Percentiles rank a stretch among this genome's conserved stretches.
phyloP scores from a whole-genome alignment of 35 echinoderm and acorn worm species.

The Holothuria glaberrima region DNA sequence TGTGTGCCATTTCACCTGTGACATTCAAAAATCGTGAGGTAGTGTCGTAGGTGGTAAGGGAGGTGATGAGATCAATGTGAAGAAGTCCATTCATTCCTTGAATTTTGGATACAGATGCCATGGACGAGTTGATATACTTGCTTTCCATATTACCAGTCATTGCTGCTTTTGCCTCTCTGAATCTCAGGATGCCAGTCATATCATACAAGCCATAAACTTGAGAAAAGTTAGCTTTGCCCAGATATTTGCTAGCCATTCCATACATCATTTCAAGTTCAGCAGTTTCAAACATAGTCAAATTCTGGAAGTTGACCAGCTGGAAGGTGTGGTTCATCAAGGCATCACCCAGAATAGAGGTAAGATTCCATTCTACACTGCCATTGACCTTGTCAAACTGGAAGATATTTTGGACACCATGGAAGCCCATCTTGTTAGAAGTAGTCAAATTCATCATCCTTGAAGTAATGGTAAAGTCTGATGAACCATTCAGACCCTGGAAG shows the following conservation, averaged over 20 bases:
- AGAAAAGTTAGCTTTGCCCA: slow-evolving; percentile 17
- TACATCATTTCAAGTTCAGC: background rate
- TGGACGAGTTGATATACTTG: slow-evolving; percentile 9
- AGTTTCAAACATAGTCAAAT: slow-evolving; percentile 28
- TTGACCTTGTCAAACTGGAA: slow-evolving; percentile 59
- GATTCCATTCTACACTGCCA: slow-evolving; percentile 48
- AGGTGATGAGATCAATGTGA: background rate
- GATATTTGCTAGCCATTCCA: slow-evolving; percentile 1
- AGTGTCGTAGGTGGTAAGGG: background rate
- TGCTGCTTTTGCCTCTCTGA: slow-evolving; percentile 9
- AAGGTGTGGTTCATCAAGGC: slow-evolving; percentile 19
- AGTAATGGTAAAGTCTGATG: slow-evolving; percentile 49
- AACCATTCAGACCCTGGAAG: slow-evolving; percentile 77
- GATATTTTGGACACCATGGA: slow-evolving; percentile 36
- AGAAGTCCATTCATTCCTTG: slow-evolving; percentile 32
- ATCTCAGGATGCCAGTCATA: background rate
- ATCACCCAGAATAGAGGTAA: slow-evolving; percentile 46
- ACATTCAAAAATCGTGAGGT: slow-evolving; percentile 18
- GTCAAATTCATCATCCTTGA: slow-evolving; percentile 57
- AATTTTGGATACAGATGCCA: slow-evolving; percentile 8
- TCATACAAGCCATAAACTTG: slow-evolving; percentile 14
- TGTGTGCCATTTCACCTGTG: background rate
- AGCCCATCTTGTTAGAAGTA: slow-evolving; percentile 46
- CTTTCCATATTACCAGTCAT: background rate
- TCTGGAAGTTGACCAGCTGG: slow-evolving; percentile 63